Conservation (phyloP, 2,888 invertebrate species). For the Shargacucullia verbasci region DNA sequence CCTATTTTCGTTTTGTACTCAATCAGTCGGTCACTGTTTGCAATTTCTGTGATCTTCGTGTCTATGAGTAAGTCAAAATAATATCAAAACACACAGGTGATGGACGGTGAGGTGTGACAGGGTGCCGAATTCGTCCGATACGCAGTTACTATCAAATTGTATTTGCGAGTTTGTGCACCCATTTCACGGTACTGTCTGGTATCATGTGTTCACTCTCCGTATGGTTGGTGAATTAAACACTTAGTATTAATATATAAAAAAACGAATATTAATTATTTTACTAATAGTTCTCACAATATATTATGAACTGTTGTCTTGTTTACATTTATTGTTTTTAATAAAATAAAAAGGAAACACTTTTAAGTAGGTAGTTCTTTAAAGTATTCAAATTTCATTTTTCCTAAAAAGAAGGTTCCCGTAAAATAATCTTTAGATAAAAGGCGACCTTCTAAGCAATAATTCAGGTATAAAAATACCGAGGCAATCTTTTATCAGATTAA, state of each 20-base stretch:
- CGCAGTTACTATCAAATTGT: constrained; percentile 72
- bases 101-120: constrained; percentile 6
- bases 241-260: too few species aligned
- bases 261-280: too few species aligned
- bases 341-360: constrained; percentile 6
- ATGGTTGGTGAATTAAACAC: constrained; percentile 24
- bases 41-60: too few species aligned
- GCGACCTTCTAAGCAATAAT: constrained; percentile 45
- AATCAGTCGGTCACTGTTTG: too few species aligned
- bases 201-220: constrained; percentile 24
- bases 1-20: too few species aligned
- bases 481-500: constrained; percentile 59
- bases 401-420: constrained; percentile 14
- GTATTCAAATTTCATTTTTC: constrained; percentile 9
- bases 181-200: constrained; percentile 67
- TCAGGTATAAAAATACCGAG: constrained; percentile 53
- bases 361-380: constrained; percentile 14
- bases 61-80: too few species aligned
- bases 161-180: constrained; percentile 74
- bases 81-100: constrained; percentile 5
- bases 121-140: constrained; percentile 52
- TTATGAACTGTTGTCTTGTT: too few species aligned
- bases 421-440: constrained; percentile 45
- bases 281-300: too few species aligned
- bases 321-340: too few species aligned